Base-by-base conservation (phyloP, 2,888 invertebrate genomes). In the Spilarctia lutea region DNA sequence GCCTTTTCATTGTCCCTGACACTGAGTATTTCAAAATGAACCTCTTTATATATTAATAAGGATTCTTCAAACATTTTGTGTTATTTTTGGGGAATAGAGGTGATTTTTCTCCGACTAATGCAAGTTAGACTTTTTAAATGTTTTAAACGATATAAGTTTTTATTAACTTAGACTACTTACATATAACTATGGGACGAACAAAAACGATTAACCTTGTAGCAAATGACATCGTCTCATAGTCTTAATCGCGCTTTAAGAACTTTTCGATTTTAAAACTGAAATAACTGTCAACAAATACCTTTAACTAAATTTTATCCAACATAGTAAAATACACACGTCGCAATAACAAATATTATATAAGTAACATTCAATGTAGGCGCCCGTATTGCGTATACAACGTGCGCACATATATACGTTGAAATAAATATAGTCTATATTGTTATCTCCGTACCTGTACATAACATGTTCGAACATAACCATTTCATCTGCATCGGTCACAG, bases 401-500 rank as follows among this genome's bases (percentile, higher is more conserved):
- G 60, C 33, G 30, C 27, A 48, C 30, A 60, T 72, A 67, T 52
- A 20, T 39, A 10, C 39, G 20, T 65, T n/a, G 11, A 70, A 45
- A 76, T 84, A 80, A 79, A 76, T 72, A 84, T 84, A 82, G 75
- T 69, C 68, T 68, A 73, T 73, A 73, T 66, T 70, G 72, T 76
- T 76, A 76, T 71, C 75, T 76, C 65, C 79, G 35, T 74, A 75
- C 75, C 75, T 81, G 78, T 79, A 79, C 78, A 75, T 56, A 63
- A 80, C 35, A 65, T 63, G 35, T 72, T 71, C 74, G 71, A 76
- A 42, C 60, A 30, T 63, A 81, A 75, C 83, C 81, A 84, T 88
- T 87, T 87, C 85, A 88, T 89, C 89, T 83, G 82, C 81, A 78
- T 72, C 60, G 67, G 84, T 73, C 84, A 86, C 88, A 80, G 84